Evolutionary conservation across 2,888 invertebrate genomes (phyloP).

Genomic region (Phasia obesa): DNA sequence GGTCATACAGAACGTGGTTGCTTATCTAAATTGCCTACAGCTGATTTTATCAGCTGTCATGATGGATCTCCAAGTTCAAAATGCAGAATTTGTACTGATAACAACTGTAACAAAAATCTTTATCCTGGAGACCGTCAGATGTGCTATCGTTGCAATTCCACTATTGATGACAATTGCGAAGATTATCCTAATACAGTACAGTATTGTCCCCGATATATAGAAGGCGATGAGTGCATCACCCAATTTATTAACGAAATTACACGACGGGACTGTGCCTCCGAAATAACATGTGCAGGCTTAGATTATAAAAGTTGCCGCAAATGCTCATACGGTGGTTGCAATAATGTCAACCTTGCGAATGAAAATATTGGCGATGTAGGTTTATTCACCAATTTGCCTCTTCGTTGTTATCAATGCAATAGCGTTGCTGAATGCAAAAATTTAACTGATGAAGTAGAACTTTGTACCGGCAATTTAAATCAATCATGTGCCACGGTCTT

Average conservation of each 20-base stretch:
- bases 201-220: conserved; percentile 70
- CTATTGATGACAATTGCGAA: conserved; percentile 67
- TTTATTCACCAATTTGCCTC: conserved; percentile 72
- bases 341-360: conserved; percentile 59
- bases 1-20: conserved; percentile 74
- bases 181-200: conserved; percentile 44
- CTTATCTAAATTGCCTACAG: conserved; percentile 57
- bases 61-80: conserved; percentile 51
- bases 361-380: conserved; percentile 71
- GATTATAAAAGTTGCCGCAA: conserved; percentile 67
- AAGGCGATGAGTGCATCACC: conserved; percentile 71
- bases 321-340: conserved; percentile 69
- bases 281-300: conserved; percentile 68
- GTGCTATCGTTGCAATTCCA: conserved; percentile 73
- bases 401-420: conserved; percentile 73
- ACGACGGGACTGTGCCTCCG: conserved; percentile 72
- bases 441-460: conserved; percentile 14
- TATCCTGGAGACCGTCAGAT: conserved; percentile 71
- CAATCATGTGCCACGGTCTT: conserved; percentile 74
- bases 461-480: conserved; percentile 65
- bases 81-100: conserved; percentile 71
- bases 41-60: conserved; percentile 68
- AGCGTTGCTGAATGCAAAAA: conserved; percentile 66
- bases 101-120: conserved; percentile 68
- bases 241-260: conserved; percentile 70